phyloP scores from a whole-genome alignment of 2,888 invertebrate genomes.

The Halictus ligatus region DNA sequence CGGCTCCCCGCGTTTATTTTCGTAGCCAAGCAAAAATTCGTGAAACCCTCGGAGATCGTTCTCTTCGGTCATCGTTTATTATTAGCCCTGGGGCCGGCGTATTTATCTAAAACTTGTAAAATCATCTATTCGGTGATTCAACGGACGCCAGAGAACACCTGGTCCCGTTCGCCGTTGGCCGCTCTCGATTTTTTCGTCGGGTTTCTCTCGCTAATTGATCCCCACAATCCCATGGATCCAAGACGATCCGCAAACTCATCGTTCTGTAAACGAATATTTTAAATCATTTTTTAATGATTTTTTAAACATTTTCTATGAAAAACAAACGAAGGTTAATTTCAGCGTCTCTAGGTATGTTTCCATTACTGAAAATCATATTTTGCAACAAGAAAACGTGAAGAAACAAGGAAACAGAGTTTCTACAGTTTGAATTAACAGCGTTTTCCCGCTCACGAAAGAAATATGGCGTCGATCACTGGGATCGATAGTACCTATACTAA shows the following conservation, averaged over 20 bases:
- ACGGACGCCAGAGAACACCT: conserved; percentile 13
- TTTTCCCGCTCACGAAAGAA: no score
- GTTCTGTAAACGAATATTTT: background rate
- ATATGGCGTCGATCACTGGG: no score
- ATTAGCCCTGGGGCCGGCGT: conserved; percentile 13
- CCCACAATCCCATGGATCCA: background rate
- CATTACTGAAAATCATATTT: no score
- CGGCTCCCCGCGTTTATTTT: conserved; percentile 15
- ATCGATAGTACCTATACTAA: no score
- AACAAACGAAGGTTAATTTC: no score
- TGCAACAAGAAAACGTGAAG: no score
- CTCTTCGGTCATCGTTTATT: conserved; percentile 16
- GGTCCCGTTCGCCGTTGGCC: background rate
- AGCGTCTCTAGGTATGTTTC: no score
- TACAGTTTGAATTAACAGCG: no score
- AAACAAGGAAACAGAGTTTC: no score
- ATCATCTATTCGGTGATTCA: background rate
- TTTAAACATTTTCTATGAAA: no score
- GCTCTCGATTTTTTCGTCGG: background rate
- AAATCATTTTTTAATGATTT: no score
- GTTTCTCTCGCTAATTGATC: background rate
- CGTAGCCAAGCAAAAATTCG: conserved; percentile 17
- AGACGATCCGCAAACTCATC: background rate
- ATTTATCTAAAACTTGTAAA: conserved; percentile 20
- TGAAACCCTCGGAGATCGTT: background rate